phyloP scores from a whole-genome alignment of 2,888 invertebrate species.

The Uropetala carovei region DNA sequence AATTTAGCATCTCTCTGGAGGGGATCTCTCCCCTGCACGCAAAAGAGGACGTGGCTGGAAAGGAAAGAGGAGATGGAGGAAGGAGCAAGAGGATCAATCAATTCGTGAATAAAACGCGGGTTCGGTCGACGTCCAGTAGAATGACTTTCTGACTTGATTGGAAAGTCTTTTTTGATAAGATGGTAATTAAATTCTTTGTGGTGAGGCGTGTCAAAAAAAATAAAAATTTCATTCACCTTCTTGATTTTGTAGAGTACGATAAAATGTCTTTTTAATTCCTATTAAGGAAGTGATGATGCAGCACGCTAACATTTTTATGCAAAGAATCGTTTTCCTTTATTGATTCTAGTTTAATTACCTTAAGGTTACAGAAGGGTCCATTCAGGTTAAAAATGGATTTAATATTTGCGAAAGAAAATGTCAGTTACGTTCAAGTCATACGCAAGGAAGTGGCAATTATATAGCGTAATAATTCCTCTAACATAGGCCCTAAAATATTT shows the following conservation, averaged over 20 bases:
- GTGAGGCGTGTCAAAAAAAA: background rate
- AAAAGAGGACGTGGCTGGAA: background rate
- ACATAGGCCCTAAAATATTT: too few relatives aligned
- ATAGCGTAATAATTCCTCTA: too few relatives aligned
- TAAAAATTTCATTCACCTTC: background rate
- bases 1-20: conserved; percentile 1
- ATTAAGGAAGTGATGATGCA: too few relatives aligned
- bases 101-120: conserved; percentile 25
- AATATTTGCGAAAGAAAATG: too few relatives aligned
- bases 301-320: too few relatives aligned
- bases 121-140: background rate
- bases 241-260: background rate
- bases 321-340: too few relatives aligned
- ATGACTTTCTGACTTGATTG: background rate
- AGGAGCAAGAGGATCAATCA: conserved; percentile 31
- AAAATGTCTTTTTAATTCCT: too few relatives aligned
- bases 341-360: too few relatives aligned
- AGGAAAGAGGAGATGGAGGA: background rate
- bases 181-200: conserved; percentile 31
- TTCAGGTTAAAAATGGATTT: too few relatives aligned
- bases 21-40: background rate
- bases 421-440: too few relatives aligned
- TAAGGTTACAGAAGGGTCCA: too few relatives aligned
- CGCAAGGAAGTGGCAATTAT: too few relatives aligned
- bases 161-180: conserved; percentile 43